phyloP scores from a whole-genome alignment of 2,888 invertebrate genomes.

The Abrostola tripartita region DNA sequence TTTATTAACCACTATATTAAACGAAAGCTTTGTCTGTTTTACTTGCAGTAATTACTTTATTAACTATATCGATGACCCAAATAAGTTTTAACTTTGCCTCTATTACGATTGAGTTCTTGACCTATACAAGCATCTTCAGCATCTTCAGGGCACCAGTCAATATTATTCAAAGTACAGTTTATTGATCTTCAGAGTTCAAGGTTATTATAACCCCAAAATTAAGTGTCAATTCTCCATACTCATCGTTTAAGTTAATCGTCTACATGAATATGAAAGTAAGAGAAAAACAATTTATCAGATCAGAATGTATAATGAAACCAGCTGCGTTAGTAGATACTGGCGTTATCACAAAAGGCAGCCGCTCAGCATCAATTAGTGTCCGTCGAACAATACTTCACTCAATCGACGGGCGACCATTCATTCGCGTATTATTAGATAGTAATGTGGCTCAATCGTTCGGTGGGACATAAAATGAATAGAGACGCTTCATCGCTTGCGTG shows the following conservation, averaged over 20 bases:
- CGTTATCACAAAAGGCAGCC: constrained; percentile 70
- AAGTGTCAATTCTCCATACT: neutral
- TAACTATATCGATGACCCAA: no score
- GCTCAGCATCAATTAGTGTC: constrained; percentile 75
- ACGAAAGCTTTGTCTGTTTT: no score
- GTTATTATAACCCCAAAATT: neutral
- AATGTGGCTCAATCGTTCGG: constrained; percentile 71
- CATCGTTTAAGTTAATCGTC: neutral
- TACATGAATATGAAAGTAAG: neutral
- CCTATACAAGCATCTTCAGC: no score
- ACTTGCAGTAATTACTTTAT: no score
- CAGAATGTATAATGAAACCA: constrained; percentile 31
- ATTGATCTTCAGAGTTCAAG: no score
- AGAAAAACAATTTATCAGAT: constrained; percentile 11
- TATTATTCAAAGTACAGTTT: no score
- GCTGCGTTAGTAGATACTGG: constrained; percentile 41
- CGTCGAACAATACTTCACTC: constrained; percentile 78
- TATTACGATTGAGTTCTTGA: constrained; percentile 2
- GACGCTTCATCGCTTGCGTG: constrained; percentile 25
- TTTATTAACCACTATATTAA: no score
- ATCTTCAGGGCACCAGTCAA: no score
- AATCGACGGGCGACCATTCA: constrained; percentile 79
- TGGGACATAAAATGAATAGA: constrained; percentile 59
- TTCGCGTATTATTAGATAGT: constrained; percentile 70
- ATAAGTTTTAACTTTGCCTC: no score